Evolutionary conservation across 2,888 invertebrate genomes (phyloP).

Genomic region (Drosophila cognata): DNA sequence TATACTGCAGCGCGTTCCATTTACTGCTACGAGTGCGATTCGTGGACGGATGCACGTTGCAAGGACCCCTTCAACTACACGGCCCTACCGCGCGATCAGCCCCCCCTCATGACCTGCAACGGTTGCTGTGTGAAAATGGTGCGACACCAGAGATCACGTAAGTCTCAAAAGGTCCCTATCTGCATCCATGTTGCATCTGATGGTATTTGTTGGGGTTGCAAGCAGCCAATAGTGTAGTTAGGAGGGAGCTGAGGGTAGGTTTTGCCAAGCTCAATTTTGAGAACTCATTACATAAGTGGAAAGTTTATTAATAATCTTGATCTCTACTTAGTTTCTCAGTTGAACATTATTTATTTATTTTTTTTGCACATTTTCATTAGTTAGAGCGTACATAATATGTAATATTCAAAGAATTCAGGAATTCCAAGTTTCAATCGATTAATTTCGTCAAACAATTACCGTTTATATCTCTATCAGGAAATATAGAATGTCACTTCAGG

Average conservation of each 20-base stretch:
- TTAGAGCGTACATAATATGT: too few species aligned
- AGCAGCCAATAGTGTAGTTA: neutral
- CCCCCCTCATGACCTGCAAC: conserved; percentile 94
- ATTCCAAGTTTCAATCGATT: neutral
- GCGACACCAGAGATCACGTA: conserved; percentile 94
- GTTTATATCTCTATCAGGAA: neutral
- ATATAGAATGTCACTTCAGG: neutral
- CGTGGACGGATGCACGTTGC: conserved; percentile 95
- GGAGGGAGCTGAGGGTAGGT: neutral
- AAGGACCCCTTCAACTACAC: conserved; percentile 97
- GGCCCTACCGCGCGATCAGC: conserved; percentile 93
- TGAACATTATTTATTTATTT: neutral
- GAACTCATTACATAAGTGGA: neutral
- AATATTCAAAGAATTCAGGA: too few species aligned
- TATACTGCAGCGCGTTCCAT: conserved; percentile 91
- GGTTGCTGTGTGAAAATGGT: conserved; percentile 99
- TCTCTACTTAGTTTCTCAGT: neutral
- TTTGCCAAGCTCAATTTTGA: neutral
- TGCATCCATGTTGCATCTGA: neutral
- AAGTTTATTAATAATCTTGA: neutral
- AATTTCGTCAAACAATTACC: neutral
- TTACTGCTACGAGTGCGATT: conserved; percentile 97
- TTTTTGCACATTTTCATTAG: too few species aligned
- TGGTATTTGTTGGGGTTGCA: neutral
- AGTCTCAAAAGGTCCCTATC: conserved; percentile 85